Conservation (phyloP, 2,797 vertebrate species). For the Hemitrygon akajei region DNA sequence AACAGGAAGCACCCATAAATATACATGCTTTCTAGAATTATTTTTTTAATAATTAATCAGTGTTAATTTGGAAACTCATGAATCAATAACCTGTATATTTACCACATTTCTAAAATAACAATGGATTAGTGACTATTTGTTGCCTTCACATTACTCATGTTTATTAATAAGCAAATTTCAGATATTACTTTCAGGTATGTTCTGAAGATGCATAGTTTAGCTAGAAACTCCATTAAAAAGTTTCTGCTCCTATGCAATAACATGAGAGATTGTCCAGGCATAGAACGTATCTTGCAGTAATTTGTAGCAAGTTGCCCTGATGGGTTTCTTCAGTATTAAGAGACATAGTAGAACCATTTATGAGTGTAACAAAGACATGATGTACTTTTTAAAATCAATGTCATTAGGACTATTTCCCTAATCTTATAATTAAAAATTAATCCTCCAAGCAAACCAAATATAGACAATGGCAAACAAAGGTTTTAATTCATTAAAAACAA, state of each 20-base stretch:
- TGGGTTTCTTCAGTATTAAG: neutral
- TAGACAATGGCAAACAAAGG: neutral
- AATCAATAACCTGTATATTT: neutral
- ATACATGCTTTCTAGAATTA: neutral
- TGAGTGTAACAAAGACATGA: neutral
- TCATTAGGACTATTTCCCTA: too few relatives aligned
- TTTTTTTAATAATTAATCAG: neutral
- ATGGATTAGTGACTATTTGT: neutral
- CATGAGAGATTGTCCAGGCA: neutral
- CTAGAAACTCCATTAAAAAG: neutral
- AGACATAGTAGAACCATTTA: neutral
- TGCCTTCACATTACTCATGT: neutral
- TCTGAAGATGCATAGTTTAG: too few relatives aligned
- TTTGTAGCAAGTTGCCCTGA: too few relatives aligned
- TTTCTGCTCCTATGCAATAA: neutral
- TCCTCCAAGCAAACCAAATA: constrained; percentile 12
- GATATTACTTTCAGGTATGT: too few relatives aligned
- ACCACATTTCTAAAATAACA: neutral
- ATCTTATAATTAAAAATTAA: constrained; percentile 34
- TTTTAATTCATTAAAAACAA: neutral
- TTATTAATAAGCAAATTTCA: neutral
- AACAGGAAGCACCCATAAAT: neutral
- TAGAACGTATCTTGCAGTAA: neutral
- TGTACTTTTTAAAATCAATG: neutral
- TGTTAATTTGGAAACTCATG: neutral